Base-by-base conservation (phyloP, 2,888 invertebrate species). In the Brassicogethes aeneus region DNA sequence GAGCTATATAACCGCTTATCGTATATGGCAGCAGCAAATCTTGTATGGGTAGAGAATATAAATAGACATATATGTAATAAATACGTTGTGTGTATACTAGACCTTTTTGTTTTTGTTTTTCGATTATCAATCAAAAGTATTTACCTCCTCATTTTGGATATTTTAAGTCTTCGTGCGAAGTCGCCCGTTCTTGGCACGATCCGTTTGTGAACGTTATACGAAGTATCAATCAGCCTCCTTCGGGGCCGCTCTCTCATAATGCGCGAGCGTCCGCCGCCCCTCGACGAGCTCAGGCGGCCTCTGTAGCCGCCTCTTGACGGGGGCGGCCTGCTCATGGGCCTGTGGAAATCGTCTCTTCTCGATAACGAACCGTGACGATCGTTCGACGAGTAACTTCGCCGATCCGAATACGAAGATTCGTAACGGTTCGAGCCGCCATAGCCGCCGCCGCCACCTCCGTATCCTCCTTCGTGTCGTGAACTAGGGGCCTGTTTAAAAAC, bases 201-300 rank as follows among this genome's bases (percentile, higher is more conserved):
- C 53, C 77, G 71, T 53, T 74, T 71, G 61, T 75, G 71, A 52
- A 74, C 68, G 40, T 70, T 69, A 61, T 76, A 76, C 53, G 77
- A 73, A 68, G 66, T 75, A 42, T 72, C 73, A 54, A 74, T 68
- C 51, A 76, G 66, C 61, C 76, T 74, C 64, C 76, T 64, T 45
- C 71, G 63, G 57, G 69, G 71, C 32, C 74, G 68, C 12, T 72
- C 47, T 44, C 64, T 60, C 45, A 60, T 43, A 45, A 64, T 59
- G 44, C 66, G 70, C 52, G 72, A 70, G 59, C 74, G 32, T 3
- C 3, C 32, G 32, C 32, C 3, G 13, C 12, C 12, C 8, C 32
- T 7, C 23, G 72, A 69, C 55, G 69, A 64, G 48, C 59, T 63
- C 48, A 64, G 48, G 37, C 66, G 64, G 39, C 68, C 68, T 52